These are phyloP conservation scores for Leuctra nigra DNA, from an alignment of 2,888 invertebrate species.

Conservation along the genomic window DNA sequence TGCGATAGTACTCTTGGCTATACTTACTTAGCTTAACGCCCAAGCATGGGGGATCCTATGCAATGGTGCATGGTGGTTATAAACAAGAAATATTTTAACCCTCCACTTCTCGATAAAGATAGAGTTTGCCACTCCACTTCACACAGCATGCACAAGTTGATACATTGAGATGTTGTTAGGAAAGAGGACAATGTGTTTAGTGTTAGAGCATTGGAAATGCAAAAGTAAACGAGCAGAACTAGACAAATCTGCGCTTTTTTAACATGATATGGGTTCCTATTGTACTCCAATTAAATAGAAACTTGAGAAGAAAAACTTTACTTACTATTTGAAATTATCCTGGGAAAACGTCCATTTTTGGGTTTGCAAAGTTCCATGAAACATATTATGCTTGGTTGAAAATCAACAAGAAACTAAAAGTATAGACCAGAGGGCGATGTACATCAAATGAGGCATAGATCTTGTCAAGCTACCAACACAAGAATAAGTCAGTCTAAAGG, in stretches of 20 bases:
- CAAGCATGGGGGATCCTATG: constrained; percentile 48
- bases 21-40: constrained; percentile 30
- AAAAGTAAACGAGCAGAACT: no score
- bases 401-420: no score
- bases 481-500: no score
- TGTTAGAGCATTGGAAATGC: no score
- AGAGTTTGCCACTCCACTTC: background rate
- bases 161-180: no score
- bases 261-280: no score
- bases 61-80: constrained; percentile 51
- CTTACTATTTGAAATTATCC: constrained; percentile 31
- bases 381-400: constrained; percentile 21
- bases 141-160: background rate
- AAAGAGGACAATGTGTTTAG: no score
- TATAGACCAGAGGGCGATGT: no score
- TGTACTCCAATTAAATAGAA: constrained; percentile 20
- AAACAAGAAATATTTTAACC: constrained; percentile 32
- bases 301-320: constrained; percentile 27
- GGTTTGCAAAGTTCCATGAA: constrained; percentile 31
- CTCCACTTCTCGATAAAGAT: background rate
- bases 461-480: no score
- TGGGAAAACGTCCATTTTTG: constrained; percentile 29
- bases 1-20: constrained; percentile 27
- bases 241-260: no score
- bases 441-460: no score